Evolutionary conservation across 2,113 vertebrate species (phyloP).

Genomic region (Stercorarius parasiticus): DNA sequence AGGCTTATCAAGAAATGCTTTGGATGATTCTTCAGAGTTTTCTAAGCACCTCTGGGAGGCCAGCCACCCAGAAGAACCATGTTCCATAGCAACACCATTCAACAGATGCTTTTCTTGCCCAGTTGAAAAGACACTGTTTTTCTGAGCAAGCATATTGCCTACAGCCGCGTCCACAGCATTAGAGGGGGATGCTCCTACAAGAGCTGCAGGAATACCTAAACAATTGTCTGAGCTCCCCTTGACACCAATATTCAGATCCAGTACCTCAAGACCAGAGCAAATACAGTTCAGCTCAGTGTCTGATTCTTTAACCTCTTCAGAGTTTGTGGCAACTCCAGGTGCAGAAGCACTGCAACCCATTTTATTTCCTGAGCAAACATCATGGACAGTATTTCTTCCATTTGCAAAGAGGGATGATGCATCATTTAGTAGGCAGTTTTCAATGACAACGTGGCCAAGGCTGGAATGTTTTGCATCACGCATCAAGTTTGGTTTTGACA

Average conservation of each 20-base stretch:
- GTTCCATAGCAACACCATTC: background rate
- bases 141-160: background rate
- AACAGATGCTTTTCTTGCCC: background rate
- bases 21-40: background rate
- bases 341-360: background rate
- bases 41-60: background rate
- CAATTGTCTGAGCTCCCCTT: background rate
- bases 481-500: background rate
- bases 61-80: background rate
- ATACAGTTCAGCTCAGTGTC: background rate
- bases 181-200: constrained; percentile 30
- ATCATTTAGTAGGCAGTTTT: background rate
- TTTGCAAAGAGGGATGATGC: background rate
- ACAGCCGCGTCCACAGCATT: constrained; percentile 16
- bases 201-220: constrained; percentile 61
- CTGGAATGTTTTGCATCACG: constrained; percentile 39
- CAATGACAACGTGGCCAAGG: background rate
- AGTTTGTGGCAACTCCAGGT: background rate
- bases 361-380: background rate
- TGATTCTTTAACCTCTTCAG: background rate
- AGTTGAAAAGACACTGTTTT: background rate
- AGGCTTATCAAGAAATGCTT: background rate
- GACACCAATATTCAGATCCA: constrained; percentile 63
- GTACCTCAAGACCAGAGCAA: constrained; percentile 52
- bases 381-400: background rate